Evolutionary conservation across 2,888 invertebrate species (phyloP).

Genomic region (Melinaea menophilus): DNA sequence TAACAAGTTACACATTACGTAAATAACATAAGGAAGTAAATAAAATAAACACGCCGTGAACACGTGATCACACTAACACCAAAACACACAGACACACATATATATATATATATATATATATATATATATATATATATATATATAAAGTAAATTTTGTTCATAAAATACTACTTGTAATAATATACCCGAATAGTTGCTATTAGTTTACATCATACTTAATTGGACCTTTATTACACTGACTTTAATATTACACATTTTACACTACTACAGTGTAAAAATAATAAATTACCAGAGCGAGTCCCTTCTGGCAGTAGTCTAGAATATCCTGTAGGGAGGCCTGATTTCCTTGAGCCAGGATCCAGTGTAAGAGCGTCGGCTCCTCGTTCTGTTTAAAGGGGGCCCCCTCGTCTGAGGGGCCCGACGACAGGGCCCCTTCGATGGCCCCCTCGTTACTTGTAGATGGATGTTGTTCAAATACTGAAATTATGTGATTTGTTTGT

Average conservation of each 20-base stretch:
- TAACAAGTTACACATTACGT: not conserved
- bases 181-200: too few relatives aligned
- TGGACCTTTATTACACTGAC: too few relatives aligned
- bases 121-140: too few relatives aligned
- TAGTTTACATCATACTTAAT: too few relatives aligned
- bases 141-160: too few relatives aligned
- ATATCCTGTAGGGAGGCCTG: conserved; percentile 87
- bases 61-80: conserved; percentile 12
- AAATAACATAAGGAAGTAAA: conserved; percentile 4
- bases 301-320: conserved; percentile 86
- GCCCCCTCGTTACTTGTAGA: conserved; percentile 54
- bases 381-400: conserved; percentile 61
- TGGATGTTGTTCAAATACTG: conserved; percentile 59
- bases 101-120: too few relatives aligned
- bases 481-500: conserved; percentile 8
- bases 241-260: too few relatives aligned
- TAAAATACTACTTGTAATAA: too few relatives aligned
- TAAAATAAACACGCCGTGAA: conserved; percentile 13
- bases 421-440: conserved; percentile 39
- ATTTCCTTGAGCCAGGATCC: conserved; percentile 92
- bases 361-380: conserved; percentile 84
- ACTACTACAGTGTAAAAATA: not conserved
- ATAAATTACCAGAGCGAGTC: conserved; percentile 81
- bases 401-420: conserved; percentile 51
- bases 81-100: too few relatives aligned